These are phyloP conservation scores for Resseliella maxima DNA, from an alignment of 2,888 invertebrate species.

Conservation along the genomic window DNA sequence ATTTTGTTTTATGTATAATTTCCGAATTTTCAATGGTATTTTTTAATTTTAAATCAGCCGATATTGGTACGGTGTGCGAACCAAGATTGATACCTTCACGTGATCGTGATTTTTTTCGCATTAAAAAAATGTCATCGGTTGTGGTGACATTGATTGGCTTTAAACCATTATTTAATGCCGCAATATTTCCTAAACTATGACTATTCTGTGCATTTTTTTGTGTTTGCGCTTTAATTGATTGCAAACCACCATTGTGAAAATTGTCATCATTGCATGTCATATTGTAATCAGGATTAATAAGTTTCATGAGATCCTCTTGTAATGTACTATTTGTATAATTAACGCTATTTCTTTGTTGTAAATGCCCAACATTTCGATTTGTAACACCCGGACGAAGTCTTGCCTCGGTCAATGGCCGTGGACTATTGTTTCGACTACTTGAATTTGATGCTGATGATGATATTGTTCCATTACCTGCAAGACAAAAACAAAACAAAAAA, in stretches of 20 bases:
- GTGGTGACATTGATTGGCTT: conserved; percentile 58
- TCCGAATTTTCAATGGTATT: conserved; percentile 60
- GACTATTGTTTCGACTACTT: conserved; percentile 73
- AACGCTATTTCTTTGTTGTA: conserved; percentile 63
- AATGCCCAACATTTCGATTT: conserved; percentile 68
- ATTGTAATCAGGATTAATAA: conserved; percentile 83
- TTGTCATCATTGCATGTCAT: conserved; percentile 64
- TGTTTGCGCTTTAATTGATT: conserved; percentile 58
- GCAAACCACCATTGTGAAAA: conserved; percentile 58
- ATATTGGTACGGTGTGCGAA: conserved; percentile 60
- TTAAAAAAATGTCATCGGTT: conserved; percentile 60
- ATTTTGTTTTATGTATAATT: not conserved
- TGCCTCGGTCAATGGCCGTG: conserved; percentile 72
- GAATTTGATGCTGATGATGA: conserved; percentile 68
- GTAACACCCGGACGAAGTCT: conserved; percentile 70
- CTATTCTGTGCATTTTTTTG: conserved; percentile 60
- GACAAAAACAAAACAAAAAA: not conserved
- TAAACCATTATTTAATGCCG: conserved; percentile 58
- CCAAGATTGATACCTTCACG: conserved; percentile 63
- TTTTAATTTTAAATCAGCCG: conserved; percentile 59
- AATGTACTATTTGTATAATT: conserved; percentile 70
- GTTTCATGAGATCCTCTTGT: conserved; percentile 86
- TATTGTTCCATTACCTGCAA: conserved; percentile 64
- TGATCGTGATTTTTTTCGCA: conserved; percentile 61
- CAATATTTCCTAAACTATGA: conserved; percentile 61